Conservation (phyloP, 2,113 vertebrate genomes). For the Cynocephalus volans region DNA sequence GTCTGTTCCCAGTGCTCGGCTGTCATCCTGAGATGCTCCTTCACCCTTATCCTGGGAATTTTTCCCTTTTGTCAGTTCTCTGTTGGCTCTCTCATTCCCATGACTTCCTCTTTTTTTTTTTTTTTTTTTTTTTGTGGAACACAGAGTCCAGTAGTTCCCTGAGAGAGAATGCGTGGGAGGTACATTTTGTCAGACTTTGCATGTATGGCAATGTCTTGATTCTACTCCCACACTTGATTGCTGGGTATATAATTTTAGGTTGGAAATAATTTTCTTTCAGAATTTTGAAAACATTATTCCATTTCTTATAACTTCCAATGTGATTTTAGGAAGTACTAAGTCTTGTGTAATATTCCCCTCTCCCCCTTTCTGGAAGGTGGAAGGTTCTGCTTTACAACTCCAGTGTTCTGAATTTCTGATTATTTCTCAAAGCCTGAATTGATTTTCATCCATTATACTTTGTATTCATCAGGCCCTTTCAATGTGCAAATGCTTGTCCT, state of each 20-base stretch:
- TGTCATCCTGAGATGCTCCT: neutral
- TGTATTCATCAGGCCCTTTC: neutral
- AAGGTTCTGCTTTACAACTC: neutral
- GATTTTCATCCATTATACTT: neutral
- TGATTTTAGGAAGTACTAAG: slow-evolving; percentile 31
- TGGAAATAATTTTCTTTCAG: neutral
- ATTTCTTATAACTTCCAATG: neutral
- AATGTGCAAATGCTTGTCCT: neutral
- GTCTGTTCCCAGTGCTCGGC: neutral
- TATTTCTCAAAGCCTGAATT: neutral
- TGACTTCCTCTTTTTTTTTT: neutral
- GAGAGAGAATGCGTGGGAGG: neutral
- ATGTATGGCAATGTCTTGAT: neutral
- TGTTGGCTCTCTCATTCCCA: neutral
- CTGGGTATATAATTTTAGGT: neutral
- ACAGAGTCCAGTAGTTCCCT: neutral
- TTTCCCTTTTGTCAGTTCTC: neutral
- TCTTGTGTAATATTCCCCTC: neutral
- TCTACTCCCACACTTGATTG: neutral
- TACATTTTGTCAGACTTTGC: neutral
- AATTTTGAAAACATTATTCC: neutral
- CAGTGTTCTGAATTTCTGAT: neutral
- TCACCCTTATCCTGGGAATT: neutral
- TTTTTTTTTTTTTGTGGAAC: no score
- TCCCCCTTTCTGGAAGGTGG: neutral